These are phyloP conservation scores for Vulpes ferrilata DNA, from an alignment of 2,113 vertebrate genomes.

Conservation along the genomic window DNA sequence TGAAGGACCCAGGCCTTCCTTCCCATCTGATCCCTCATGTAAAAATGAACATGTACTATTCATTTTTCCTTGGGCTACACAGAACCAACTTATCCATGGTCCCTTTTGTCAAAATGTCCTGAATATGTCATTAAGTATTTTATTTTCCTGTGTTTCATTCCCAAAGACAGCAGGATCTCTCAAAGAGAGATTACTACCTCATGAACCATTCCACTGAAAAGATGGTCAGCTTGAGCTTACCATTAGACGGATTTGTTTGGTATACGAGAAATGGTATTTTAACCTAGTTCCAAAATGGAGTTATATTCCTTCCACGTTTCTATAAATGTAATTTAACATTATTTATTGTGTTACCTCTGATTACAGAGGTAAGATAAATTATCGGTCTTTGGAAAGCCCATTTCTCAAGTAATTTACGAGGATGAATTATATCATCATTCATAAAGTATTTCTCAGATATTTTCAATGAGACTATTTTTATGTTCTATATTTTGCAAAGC, in stretches of 20 bases:
- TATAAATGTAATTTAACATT: slow-evolving; percentile 24
- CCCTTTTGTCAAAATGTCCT: background rate
- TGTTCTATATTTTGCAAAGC: background rate
- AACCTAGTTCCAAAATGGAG: background rate
- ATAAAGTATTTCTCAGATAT: background rate
- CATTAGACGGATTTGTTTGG: background rate
- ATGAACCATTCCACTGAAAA: background rate
- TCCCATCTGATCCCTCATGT: background rate
- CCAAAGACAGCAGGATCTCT: background rate
- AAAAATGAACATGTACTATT: background rate
- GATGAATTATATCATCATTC: background rate
- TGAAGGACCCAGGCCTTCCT: background rate
- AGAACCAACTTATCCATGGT: background rate
- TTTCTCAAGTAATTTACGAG: slow-evolving; percentile 44
- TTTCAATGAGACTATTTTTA: slow-evolving; percentile 5
- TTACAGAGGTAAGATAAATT: background rate
- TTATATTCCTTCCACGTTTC: background rate
- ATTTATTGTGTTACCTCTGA: slow-evolving; percentile 28
- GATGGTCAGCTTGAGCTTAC: background rate
- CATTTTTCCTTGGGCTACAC: background rate
- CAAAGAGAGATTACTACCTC: background rate
- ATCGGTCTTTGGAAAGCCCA: slow-evolving; percentile 10
- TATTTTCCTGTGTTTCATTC: background rate
- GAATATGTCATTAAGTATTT: background rate
- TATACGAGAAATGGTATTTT: background rate